These are phyloP conservation scores for Chaetodon auriga DNA, from an alignment of 2,113 vertebrate genomes.

Conservation along the genomic window DNA sequence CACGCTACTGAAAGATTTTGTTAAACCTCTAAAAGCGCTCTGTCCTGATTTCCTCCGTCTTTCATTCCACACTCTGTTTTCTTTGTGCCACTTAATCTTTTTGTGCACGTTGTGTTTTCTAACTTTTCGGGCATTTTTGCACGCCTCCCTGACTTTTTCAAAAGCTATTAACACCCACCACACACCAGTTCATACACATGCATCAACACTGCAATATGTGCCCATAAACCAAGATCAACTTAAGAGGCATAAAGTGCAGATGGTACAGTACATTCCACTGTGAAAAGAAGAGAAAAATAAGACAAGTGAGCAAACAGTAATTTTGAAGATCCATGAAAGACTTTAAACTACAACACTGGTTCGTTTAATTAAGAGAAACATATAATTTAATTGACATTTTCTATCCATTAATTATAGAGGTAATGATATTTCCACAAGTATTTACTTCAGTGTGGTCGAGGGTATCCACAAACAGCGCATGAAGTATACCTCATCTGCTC, in stretches of 20 bases:
- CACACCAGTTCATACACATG: not conserved
- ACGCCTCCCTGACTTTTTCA: conserved; percentile 1
- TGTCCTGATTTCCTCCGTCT: conserved; percentile 2
- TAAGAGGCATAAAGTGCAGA: not conserved
- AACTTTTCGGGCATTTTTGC: not conserved
- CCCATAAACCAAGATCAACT: not conserved
- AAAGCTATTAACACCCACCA: not conserved
- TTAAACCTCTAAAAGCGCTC: conserved; percentile 16
- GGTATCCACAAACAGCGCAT: not conserved
- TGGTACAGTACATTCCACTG: not conserved
- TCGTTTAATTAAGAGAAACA: not conserved
- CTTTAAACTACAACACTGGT: not conserved
- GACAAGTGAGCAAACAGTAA: not conserved
- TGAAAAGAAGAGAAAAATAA: not conserved
- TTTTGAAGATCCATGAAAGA: not conserved
- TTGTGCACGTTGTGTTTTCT: not conserved
- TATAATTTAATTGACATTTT: not conserved
- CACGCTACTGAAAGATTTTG: not conserved
- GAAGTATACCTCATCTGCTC: not conserved
- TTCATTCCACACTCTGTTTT: not conserved
- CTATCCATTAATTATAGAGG: not conserved
- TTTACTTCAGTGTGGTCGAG: not conserved
- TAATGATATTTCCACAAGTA: not conserved
- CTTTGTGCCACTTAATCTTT: conserved; percentile 7
- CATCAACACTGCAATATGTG: not conserved